A percentile compares a stretch with the other conserved stretches of the same genome.
These are phyloP conservation scores for Ochotona princeps DNA, from an alignment of 2,113 vertebrate genomes.

Conservation along the genomic window DNA sequence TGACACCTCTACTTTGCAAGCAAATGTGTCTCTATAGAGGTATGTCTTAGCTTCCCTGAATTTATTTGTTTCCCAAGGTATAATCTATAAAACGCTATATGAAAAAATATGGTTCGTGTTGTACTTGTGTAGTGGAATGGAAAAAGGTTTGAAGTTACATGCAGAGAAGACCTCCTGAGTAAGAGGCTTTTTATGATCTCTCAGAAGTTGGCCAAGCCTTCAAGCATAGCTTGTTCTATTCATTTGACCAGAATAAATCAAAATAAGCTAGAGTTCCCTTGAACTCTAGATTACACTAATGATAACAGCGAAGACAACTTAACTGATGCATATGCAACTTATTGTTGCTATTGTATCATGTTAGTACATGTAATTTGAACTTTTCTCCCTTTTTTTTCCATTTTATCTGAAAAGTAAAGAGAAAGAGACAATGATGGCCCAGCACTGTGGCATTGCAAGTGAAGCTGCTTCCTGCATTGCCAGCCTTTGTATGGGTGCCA, in stretches of 20 bases:
- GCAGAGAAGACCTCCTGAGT: background rate
- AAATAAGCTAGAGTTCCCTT: background rate
- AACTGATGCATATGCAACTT: background rate
- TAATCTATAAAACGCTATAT: background rate
- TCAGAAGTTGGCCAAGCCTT: background rate
- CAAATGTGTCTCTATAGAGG: background rate
- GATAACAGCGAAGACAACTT: background rate
- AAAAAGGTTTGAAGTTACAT: background rate
- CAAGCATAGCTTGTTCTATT: background rate
- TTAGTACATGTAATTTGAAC: background rate
- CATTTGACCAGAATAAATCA: background rate
- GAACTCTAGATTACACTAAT: background rate
- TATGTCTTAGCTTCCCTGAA: background rate
- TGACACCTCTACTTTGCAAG: background rate
- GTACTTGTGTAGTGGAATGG: background rate
- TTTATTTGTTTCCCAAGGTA: background rate
- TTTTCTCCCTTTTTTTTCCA: too few species aligned
- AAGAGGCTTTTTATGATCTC: background rate
- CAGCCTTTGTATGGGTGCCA: too few species aligned
- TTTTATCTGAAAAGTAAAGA: too few species aligned
- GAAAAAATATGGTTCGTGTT: background rate
- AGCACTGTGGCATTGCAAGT: too few species aligned
- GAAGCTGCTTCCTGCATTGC: too few species aligned
- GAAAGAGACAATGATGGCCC: too few species aligned
- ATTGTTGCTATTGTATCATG: background rate